These are phyloP conservation scores for Psittacula derbiana DNA, from an alignment of 2,797 vertebrate species.

Conservation along the genomic window DNA sequence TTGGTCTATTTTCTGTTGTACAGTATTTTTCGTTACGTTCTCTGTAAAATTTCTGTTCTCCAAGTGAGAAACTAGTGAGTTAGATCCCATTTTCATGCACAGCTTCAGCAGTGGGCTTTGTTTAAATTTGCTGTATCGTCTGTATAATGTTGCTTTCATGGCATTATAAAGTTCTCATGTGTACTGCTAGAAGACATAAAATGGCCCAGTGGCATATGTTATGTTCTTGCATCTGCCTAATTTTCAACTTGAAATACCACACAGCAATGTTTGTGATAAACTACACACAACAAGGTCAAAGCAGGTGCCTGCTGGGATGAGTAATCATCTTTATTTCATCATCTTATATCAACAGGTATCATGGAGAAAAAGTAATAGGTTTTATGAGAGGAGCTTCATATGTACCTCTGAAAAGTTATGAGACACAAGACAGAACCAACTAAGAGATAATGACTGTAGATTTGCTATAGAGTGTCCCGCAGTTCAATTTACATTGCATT, in stretches of 20 bases:
- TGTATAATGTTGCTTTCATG: conserved; percentile 45
- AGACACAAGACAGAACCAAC: conserved; percentile 44
- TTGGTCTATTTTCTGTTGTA: background rate
- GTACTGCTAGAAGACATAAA: conserved; percentile 43
- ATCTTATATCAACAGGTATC: conserved; percentile 58
- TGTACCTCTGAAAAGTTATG: conserved; percentile 51
- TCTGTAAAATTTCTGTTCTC: background rate
- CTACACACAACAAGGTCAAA: conserved; percentile 55
- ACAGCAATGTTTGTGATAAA: conserved; percentile 57
- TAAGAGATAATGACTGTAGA: conserved; percentile 56
- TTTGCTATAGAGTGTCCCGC: conserved; percentile 26
- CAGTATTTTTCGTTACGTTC: background rate
- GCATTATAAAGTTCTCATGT: conserved; percentile 49
- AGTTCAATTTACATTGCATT: conserved; percentile 66
- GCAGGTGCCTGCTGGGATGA: conserved; percentile 55
- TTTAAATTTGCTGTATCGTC: conserved; percentile 53
- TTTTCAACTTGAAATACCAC: conserved; percentile 54
- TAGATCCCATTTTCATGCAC: background rate
- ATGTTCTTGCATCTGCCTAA: conserved; percentile 58
- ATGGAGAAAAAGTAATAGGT: conserved; percentile 55
- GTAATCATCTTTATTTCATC: conserved; percentile 67
- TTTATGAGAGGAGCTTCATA: conserved; percentile 48
- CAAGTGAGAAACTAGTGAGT: background rate
- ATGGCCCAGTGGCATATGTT: conserved; percentile 57
- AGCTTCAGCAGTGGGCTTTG: background rate